Base-by-base conservation (phyloP, 2,113 vertebrate genomes). In the Melozone crissalis region DNA sequence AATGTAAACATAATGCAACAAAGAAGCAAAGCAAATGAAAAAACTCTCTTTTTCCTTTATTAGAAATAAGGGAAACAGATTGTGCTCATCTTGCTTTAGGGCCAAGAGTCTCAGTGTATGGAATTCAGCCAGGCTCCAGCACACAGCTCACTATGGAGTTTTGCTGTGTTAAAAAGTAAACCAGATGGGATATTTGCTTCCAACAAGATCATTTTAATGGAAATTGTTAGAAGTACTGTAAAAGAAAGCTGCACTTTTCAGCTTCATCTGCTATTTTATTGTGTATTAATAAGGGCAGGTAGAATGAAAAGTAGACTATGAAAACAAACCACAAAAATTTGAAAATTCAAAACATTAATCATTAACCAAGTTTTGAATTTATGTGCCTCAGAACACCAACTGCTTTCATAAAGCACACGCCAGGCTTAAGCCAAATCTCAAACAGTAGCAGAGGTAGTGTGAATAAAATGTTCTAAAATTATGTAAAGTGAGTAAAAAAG, bases 171-270 rank as follows among this genome's bases (percentile, higher is more conserved):
- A 95, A 89, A 92, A 89, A 97, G 77, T 93, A 95, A 97, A 96
- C 96, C 98, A 98, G 97, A 98, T 97, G 98, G 98, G 96, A 95
- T 92, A 95, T 97, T 97, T 97, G 84, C 96, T 97, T 97, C 89
- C 93, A 97, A 95, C 68, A 96, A 96, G 94, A 97, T 93, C 95
- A 97, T 96, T 97, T 84, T 92, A 84, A 83, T 91, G 95, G 76
- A 97, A 97, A 97, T 90, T 88, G 80, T 97, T 96, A 41, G 72
- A 97, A 97, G 87, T 96, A 92, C 86, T 91, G 81, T 86, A 95
- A 96, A 87, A 97, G 80, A 97, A 97, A 97, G 46, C 46, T 47
- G 21, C 22, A 22, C 94, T 98, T 97, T 95, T 95, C 84, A 93
- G 95, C 78, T 97, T 98, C 92, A 95, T 95, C 89, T 97, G 96